Evolutionary conservation across 2,797 vertebrate genomes (phyloP).

Genomic region (Phoeniculus purpureus): DNA sequence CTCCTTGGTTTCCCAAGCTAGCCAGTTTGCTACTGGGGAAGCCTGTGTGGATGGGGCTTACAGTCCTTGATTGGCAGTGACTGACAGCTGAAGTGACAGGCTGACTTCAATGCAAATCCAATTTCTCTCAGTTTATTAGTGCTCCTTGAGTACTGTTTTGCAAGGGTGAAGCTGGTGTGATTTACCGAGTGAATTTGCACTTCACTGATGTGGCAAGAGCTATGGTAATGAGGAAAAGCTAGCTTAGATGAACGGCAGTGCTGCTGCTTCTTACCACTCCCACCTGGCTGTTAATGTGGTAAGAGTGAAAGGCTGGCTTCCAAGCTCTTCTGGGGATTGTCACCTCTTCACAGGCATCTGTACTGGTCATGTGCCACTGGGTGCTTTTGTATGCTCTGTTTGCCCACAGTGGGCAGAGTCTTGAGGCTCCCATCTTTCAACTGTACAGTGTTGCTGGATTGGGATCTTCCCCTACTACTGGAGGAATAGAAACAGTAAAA

Average conservation of each 20-base stretch:
- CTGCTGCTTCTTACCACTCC: background rate
- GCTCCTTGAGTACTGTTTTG: slow-evolving; percentile 46
- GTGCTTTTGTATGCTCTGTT: background rate
- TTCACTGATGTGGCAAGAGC: slow-evolving; percentile 44
- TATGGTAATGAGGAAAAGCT: slow-evolving; percentile 48
- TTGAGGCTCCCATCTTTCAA: background rate
- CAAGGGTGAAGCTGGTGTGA: background rate
- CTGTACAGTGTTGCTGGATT: background rate
- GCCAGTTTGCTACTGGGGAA: background rate
- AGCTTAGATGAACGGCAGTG: slow-evolving; percentile 20
- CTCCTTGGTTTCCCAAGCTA: background rate
- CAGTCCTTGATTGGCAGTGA: slow-evolving; percentile 16
- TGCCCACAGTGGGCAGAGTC: background rate
- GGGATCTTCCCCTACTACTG: background rate
- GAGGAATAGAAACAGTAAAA: background rate
- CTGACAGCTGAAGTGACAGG: slow-evolving; percentile 42
- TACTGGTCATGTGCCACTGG: background rate
- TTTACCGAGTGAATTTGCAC: slow-evolving; percentile 60
- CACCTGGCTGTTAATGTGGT: background rate
- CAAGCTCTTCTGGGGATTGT: background rate
- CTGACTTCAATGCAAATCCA: slow-evolving; percentile 55
- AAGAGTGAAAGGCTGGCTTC: background rate
- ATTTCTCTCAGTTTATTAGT: slow-evolving; percentile 52
- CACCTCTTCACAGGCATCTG: background rate
- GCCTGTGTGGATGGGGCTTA: background rate